Evolutionary conservation across 2,113 vertebrate species (phyloP).

Genomic region (Mesoclemmys tuberculata): DNA sequence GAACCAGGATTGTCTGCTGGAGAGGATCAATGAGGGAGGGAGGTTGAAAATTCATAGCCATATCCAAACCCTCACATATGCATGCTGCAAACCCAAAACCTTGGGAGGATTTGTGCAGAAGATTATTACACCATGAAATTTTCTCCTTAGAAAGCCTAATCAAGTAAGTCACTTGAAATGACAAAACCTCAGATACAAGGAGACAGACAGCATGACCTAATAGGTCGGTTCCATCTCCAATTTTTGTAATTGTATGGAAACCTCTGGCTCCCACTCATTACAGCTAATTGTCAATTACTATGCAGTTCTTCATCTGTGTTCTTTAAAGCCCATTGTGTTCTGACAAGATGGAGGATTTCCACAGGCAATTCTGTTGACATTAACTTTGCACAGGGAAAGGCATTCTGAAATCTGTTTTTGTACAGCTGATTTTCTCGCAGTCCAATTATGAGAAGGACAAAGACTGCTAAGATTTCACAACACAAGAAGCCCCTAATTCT

Average conservation of each 20-base stretch:
- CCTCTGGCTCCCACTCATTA: background rate
- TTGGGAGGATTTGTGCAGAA: background rate
- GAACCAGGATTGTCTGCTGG: background rate
- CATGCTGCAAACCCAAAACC: background rate
- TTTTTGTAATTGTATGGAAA: background rate
- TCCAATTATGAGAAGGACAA: background rate
- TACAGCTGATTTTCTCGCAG: background rate
- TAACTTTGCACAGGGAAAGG: background rate
- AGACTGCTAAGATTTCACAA: background rate
- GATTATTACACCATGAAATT: background rate
- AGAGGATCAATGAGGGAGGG: background rate
- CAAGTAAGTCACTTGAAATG: background rate
- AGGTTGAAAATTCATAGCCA: background rate
- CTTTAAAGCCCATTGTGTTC: background rate
- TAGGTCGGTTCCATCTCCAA: rapidly evolving
- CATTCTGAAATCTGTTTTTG: background rate
- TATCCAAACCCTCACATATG: background rate
- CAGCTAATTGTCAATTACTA: background rate
- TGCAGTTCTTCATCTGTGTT: background rate
- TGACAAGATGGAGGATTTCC: background rate
- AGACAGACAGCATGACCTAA: background rate
- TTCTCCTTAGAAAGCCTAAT: background rate
- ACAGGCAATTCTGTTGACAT: background rate
- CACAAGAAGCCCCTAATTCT: background rate
- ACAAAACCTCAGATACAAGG: background rate